A percentile compares a stretch with the other conserved stretches of the same genome.
Conservation (phyloP, 2,888 invertebrate species). For the Pterobdella sp. region DNA sequence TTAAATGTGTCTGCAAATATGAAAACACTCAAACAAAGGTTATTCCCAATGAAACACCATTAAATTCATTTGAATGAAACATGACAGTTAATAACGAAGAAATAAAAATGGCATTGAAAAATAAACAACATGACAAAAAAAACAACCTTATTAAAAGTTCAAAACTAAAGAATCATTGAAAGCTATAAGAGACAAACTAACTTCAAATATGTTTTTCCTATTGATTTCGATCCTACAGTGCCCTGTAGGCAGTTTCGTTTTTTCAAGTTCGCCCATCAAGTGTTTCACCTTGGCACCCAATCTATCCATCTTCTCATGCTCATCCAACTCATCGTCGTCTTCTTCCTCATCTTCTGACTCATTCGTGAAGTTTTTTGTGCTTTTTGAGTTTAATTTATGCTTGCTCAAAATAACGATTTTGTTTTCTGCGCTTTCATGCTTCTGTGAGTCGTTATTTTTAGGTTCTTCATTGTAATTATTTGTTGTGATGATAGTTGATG, state of each 20-base stretch:
- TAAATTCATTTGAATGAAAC: too few relatives aligned
- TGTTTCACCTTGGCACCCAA: constrained; percentile 20
- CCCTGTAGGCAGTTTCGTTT: constrained; percentile 26
- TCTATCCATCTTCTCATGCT: background rate
- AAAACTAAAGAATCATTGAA: background rate
- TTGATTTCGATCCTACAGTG: constrained; percentile 28
- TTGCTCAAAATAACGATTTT: background rate
- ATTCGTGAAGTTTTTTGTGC: background rate
- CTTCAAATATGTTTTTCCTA: constrained; percentile 28
- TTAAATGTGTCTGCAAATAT: too few relatives aligned
- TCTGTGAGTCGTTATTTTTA: background rate
- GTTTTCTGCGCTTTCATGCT: background rate
- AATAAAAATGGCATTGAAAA: too few relatives aligned
- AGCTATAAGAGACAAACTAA: background rate
- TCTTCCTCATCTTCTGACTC: background rate
- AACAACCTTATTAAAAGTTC: background rate
- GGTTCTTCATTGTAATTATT: background rate
- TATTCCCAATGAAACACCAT: too few relatives aligned
- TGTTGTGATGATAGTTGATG: background rate
- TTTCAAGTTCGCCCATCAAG: constrained; percentile 17
- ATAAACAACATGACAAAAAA: too few relatives aligned
- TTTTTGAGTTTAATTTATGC: background rate
- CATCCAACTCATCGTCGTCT: background rate
- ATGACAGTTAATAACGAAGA: too few relatives aligned
- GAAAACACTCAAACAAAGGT: too few relatives aligned